Evolutionary conservation across 23 tunicate species (phyloP).

Genomic region (Phallusia fumigata): DNA sequence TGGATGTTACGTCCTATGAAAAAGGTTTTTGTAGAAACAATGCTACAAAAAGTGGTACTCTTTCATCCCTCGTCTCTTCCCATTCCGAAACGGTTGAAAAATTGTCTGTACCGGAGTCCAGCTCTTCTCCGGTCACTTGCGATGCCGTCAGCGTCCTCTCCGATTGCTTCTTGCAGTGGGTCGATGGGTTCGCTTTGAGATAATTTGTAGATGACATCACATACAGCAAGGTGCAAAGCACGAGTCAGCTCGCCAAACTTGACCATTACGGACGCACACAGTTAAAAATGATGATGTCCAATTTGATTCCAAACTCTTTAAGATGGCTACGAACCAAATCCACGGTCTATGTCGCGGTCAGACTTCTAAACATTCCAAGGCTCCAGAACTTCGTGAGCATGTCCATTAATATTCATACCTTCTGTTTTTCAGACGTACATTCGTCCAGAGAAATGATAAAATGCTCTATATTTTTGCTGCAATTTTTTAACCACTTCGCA

Average conservation of each 20-base stretch:
- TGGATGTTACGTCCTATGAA: too few relatives aligned
- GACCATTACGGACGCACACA: neutral
- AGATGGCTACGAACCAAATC: neutral
- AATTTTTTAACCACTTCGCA: neutral
- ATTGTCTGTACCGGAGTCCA: neutral
- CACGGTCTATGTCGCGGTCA: neutral
- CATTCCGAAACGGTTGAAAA: neutral
- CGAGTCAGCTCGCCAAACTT: neutral
- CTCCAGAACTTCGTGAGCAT: slow-evolving; percentile 2
- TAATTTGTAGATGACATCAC: neutral
- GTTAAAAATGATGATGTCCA: neutral
- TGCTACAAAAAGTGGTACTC: neutral
- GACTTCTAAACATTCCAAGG: neutral
- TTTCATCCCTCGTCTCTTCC: slow-evolving; percentile 1
- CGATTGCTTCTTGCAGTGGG: neutral
- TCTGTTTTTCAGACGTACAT: neutral
- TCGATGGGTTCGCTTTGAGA: neutral
- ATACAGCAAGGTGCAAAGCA: too few relatives aligned
- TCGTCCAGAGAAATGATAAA: too few relatives aligned
- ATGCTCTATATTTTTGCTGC: neutral
- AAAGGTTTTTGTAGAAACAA: too few relatives aligned
- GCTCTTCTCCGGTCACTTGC: neutral
- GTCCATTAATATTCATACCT: neutral
- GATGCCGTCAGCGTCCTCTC: neutral
- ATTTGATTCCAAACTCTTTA: too few relatives aligned